A percentile compares a stretch with the other conserved stretches of the same genome.
These are phyloP conservation scores for Misgurnus anguillicaudatus DNA, from an alignment of 2,113 vertebrate species.

Conservation along the genomic window DNA sequence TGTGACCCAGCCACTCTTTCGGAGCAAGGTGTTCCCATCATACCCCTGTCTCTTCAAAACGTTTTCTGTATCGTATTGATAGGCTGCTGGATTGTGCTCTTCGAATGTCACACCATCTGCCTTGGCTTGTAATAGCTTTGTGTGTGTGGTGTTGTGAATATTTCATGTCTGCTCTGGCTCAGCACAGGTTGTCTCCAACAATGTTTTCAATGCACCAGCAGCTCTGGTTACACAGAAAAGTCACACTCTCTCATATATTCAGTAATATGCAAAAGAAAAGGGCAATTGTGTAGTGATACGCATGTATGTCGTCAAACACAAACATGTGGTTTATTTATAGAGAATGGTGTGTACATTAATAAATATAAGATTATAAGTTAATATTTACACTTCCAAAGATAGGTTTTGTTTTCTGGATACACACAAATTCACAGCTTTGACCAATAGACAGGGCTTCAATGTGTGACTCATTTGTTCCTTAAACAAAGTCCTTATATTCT, in stretches of 20 bases:
- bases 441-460: background rate
- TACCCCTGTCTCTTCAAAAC: slow-evolving; percentile 43
- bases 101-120: slow-evolving; percentile 72
- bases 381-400: slow-evolving; percentile 15
- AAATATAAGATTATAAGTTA: background rate
- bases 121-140: slow-evolving; percentile 51
- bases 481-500: background rate
- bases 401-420: background rate
- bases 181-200: slow-evolving; percentile 23
- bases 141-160: slow-evolving; percentile 43
- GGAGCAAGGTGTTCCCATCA: slow-evolving; percentile 53
- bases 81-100: slow-evolving; percentile 54
- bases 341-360: slow-evolving; percentile 18
- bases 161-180: slow-evolving; percentile 41
- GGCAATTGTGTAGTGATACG: background rate
- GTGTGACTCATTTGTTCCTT: slow-evolving; percentile 27
- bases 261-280: background rate
- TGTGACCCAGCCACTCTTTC: slow-evolving; percentile 60
- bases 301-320: background rate
- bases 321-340: background rate
- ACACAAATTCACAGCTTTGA: background rate
- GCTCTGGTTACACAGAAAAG: slow-evolving; percentile 7
- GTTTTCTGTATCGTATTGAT: slow-evolving; percentile 64
- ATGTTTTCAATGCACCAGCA: slow-evolving; percentile 12
- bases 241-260: slow-evolving; percentile 10